Evolutionary conservation across 2,888 invertebrate genomes (phyloP).

Genomic region (Acanthosepion esculentum): DNA sequence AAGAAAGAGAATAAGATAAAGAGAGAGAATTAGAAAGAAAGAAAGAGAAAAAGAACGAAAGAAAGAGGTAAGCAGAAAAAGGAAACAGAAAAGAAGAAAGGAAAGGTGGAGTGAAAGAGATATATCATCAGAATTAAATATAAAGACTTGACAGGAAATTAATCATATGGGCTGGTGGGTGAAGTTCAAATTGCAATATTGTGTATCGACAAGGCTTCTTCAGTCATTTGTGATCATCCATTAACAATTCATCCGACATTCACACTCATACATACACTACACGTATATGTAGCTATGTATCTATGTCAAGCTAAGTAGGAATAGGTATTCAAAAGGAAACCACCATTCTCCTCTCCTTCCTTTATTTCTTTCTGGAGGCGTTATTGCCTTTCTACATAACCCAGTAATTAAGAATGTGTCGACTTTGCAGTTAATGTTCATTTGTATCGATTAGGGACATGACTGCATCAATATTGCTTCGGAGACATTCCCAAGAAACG

Average conservation of each 20-base stretch:
- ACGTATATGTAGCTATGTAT: background rate
- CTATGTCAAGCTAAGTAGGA: background rate
- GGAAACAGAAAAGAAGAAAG: too few species aligned
- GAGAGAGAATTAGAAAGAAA: too few species aligned
- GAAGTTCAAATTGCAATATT: background rate
- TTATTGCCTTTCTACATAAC: background rate
- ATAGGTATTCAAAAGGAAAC: background rate
- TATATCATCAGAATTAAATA: background rate
- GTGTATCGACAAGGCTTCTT: background rate
- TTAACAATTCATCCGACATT: background rate
- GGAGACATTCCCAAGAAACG: background rate
- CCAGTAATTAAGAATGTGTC: background rate
- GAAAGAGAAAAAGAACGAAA: too few species aligned
- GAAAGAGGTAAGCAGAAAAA: too few species aligned
- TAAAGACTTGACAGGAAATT: background rate
- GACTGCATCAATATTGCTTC: background rate
- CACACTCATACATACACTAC: background rate
- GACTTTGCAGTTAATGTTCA: background rate
- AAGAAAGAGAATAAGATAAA: too few species aligned
- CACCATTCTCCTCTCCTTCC: background rate
- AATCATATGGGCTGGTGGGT: background rate
- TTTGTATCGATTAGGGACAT: background rate
- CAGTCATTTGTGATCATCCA: background rate
- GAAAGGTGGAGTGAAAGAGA: background rate
- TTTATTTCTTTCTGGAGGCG: background rate